These are phyloP conservation scores for Galerucella pusilla DNA, from an alignment of 2,888 invertebrate species.

Conservation along the genomic window DNA sequence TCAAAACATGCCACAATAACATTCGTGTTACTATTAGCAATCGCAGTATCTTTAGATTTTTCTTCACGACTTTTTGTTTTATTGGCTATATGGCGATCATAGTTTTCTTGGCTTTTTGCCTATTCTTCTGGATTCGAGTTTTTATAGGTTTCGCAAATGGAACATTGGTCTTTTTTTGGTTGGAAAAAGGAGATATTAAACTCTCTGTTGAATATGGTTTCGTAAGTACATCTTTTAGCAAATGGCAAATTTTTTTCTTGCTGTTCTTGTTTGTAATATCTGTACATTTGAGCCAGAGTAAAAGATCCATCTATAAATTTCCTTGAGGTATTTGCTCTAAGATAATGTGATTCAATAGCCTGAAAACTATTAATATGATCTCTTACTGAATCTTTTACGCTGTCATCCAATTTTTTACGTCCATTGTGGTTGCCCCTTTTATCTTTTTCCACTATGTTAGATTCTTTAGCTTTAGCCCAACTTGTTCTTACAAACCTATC, in stretches of 20 bases:
- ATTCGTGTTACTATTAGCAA: background rate
- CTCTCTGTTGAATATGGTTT: background rate
- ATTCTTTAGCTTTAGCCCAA: background rate
- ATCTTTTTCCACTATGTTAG: background rate
- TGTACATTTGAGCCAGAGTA: conserved; percentile 4
- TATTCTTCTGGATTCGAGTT: background rate
- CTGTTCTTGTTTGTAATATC: conserved; percentile 2
- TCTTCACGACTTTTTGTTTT: background rate
- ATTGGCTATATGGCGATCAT: background rate
- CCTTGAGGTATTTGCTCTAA: conserved; percentile 12
- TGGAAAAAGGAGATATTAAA: background rate
- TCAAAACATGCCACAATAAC: conserved; percentile 16
- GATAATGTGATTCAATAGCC: conserved; percentile 10
- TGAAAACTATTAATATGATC: conserved; percentile 9
- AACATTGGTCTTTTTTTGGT: background rate
- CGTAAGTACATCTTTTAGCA: background rate
- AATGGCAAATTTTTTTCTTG: background rate
- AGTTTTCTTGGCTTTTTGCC: background rate
- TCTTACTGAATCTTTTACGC: background rate
- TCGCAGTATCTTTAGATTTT: background rate
- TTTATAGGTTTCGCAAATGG: background rate
- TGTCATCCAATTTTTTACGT: background rate
- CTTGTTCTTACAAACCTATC: background rate
- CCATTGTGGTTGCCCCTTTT: background rate
- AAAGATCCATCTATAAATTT: conserved; percentile 11